These are phyloP conservation scores for Solenodon paradoxus DNA, from an alignment of 2,113 vertebrate species.

Conservation along the genomic window DNA sequence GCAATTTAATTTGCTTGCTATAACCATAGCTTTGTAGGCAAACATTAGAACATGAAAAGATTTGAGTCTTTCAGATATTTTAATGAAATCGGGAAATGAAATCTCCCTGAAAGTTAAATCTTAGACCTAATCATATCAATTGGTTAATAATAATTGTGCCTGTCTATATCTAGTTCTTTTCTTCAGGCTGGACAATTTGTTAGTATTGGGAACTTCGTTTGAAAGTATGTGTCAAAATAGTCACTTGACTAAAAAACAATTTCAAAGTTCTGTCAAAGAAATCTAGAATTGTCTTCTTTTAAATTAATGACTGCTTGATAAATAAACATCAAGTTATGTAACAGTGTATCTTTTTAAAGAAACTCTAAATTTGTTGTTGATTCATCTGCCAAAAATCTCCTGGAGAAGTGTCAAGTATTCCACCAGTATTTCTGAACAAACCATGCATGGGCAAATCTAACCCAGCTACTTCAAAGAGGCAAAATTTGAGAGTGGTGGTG, in stretches of 20 bases:
- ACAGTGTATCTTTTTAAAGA: neutral
- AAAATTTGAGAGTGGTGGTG: neutral
- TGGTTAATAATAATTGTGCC: slow-evolving; percentile 44
- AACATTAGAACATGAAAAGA: slow-evolving; percentile 55
- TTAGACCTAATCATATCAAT: slow-evolving; percentile 34
- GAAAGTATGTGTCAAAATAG: slow-evolving; percentile 11
- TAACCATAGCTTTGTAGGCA: slow-evolving; percentile 64
- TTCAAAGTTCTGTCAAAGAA: slow-evolving; percentile 34
- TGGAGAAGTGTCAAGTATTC: neutral
- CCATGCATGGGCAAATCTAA: neutral
- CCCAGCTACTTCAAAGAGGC: neutral
- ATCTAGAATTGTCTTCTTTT: neutral
- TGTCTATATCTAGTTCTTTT: neutral
- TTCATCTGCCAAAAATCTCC: slow-evolving; percentile 13
- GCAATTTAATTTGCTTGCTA: slow-evolving; percentile 63
- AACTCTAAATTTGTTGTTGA: neutral
- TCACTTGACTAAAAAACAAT: slow-evolving; percentile 33
- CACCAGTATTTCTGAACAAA: neutral
- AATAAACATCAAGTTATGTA: neutral
- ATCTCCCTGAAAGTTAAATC: slow-evolving; percentile 38
- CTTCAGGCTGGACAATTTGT: slow-evolving; percentile 11
- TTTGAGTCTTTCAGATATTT: slow-evolving; percentile 56
- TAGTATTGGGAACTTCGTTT: slow-evolving; percentile 10
- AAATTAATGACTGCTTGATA: slow-evolving; percentile 44
- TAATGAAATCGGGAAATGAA: slow-evolving; percentile 59